A percentile compares a stretch with the other conserved stretches of the same genome.
These are phyloP conservation scores for Pandemis heparana DNA, from an alignment of 2,888 invertebrate genomes.

Conservation along the genomic window DNA sequence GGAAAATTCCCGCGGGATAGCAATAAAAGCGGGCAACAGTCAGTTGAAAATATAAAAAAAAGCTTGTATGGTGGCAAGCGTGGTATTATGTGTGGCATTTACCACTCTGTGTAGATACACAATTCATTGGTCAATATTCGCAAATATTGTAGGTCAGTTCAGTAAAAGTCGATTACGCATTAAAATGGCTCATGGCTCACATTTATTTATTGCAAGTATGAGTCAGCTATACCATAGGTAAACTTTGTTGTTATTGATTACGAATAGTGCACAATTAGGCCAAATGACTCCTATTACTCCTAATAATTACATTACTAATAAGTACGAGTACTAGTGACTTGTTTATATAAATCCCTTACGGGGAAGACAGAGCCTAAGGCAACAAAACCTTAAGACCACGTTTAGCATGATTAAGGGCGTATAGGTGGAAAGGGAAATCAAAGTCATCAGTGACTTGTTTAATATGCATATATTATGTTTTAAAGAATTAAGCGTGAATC, in stretches of 20 bases:
- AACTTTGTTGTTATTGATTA: slow-evolving; percentile 22
- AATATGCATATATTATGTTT: neutral
- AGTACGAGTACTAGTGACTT: neutral
- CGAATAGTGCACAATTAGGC: slow-evolving; percentile 10
- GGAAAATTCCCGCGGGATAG: no score
- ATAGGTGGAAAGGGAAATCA: no score
- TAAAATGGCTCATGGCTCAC: slow-evolving; percentile 38
- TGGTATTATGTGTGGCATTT: neutral
- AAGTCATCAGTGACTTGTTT: neutral
- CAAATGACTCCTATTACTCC: slow-evolving; percentile 19
- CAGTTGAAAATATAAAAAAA: no score
- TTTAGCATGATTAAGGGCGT: no score
- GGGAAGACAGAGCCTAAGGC: no score
- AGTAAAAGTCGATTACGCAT: slow-evolving; percentile 23
- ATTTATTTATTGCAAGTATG: slow-evolving; percentile 28
- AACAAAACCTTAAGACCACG: no score
- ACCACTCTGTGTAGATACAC: neutral
- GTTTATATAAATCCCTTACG: no score
- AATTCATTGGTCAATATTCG: slow-evolving; percentile 1
- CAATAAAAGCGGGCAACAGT: no score
- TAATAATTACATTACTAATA: slow-evolving; percentile 6
- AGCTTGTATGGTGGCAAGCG: neutral
- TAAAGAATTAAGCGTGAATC: neutral
- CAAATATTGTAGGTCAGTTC: slow-evolving; percentile 38
- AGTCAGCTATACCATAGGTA: slow-evolving; percentile 22